Base-by-base conservation (phyloP, 2,888 invertebrate genomes). In the Caenorhabditis uteleia region DNA sequence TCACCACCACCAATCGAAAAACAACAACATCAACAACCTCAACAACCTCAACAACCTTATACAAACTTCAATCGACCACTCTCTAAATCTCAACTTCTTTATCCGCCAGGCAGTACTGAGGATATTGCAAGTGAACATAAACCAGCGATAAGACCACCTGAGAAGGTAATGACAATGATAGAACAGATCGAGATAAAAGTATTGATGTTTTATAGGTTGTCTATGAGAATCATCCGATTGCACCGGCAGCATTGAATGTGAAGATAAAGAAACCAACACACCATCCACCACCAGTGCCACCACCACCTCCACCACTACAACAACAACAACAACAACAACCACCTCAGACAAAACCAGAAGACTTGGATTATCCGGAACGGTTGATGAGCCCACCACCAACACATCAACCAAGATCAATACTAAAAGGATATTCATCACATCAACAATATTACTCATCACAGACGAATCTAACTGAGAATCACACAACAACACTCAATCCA, bases 321-420 rank as follows among this genome's bases (percentile, higher is more conserved):
- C 45, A 49, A 23, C 49, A 43, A 18, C 38, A 21, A 14, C 45
- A 29, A 2, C 42, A 44, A 27, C 3, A 23, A 4, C 23, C 38
- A 14, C 18, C 40, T n/a, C 38, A 44, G 20, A 18, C 34, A 0
- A 57, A 60, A 8, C 53, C 58, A 10, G 65, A 56, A 23, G n/a
- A n/a, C n/a, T n/a, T n/a, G n/a, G 77, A 78, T 55, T 79, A 78
- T 56, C 73, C 72, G 26, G 76, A 74, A 20, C 66, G 77, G 57
- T 64, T 77, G 59, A 78, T 78, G 78, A 72, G 73, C 61, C 76
- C 79, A 16, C 75, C 78, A 14, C 75, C 73, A 1, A 56, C 47
- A 7, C 68, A 68, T 16, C 68, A 70, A 25, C 74, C 76, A 14
- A 27, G 69, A 21, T 68, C 68, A 12, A 74, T 76, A 27, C 51